Conservation (phyloP, 2,888 invertebrate species). For the Rhingia campestris region DNA sequence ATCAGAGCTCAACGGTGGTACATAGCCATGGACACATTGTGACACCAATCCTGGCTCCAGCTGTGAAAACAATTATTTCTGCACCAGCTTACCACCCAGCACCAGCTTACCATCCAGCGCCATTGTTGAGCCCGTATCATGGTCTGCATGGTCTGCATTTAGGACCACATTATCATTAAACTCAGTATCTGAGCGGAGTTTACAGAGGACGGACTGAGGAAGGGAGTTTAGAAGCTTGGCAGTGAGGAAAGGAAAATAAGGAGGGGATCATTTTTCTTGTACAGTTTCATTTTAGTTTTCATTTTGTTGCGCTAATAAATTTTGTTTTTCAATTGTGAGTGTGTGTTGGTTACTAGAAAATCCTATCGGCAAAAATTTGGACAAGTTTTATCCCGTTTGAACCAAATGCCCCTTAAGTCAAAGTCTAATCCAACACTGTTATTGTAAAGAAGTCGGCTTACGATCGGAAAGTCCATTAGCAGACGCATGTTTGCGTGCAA, state of each 20-base stretch:
- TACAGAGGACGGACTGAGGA: neutral
- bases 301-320: constrained; percentile 63
- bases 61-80: constrained; percentile 79
- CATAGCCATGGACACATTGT: constrained; percentile 80
- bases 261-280: constrained; percentile 52
- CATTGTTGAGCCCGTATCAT: constrained; percentile 71
- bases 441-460: too few species aligned
- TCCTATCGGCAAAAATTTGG: too few species aligned
- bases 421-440: too few species aligned
- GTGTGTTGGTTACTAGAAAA: neutral
- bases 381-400: too few species aligned
- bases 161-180: constrained; percentile 65
- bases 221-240: constrained; percentile 35
- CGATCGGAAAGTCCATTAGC: too few species aligned
- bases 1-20: constrained; percentile 81
- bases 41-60: constrained; percentile 80
- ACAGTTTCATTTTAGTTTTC: constrained; percentile 58
- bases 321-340: constrained; percentile 45
- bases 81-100: constrained; percentile 73
- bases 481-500: too few species aligned
- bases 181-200: neutral
- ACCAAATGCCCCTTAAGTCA: too few species aligned
- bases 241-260: constrained; percentile 6
- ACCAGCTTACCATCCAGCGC: constrained; percentile 80
- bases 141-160: constrained; percentile 69